Evolutionary conservation across 2,797 vertebrate species (phyloP), one percentile per base, ranked within the genome.

Genomic region (Tinamus major): DNA sequence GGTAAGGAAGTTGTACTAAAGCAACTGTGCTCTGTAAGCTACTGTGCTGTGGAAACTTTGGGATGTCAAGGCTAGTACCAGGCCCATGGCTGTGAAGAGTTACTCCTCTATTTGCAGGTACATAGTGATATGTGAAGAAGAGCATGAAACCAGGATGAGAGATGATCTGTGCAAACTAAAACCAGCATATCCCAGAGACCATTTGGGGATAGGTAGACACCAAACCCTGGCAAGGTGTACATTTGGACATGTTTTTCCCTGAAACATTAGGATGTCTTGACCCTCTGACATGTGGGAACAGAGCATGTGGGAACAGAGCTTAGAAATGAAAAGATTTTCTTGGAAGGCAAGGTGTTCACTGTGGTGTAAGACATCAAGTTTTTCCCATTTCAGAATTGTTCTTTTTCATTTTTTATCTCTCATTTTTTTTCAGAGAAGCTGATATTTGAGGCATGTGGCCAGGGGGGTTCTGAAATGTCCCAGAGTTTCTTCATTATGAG

Each of bases 191-290:
- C 20, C 23, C 63, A 65, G 68, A 59, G 39, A 58, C 17, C 4
- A 2, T 20, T 42, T 58, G 85, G 58, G 33, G 89, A 9, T 62
- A 56, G 37, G n/a, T 59, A 0, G 0, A 62, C 46, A 51, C 5
- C 80, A 20, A 58, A 9, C 6, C 12, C 13, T 41, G 23, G 2
- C 35, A 41, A n/a, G 29, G 16, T 82, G 17, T 82, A 58, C 59
- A 37, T 79, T 87, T 85, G 71, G 35, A 62, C 39, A 58, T 14
- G 15, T 27, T 4, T 75, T 91, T 77, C 46, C 33, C 44, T 46
- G 55, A 31, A 74, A 23, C 13, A 10, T 46, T 58, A 27, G 41
- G 42, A 78, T 87, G 41, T 33, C 46, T 72, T 81, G 53, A 16
- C 13, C 18, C 41, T 42, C 41, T n/a, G 13, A 26, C 29, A 35